phyloP scores from a whole-genome alignment of 2,797 vertebrate genomes.

The Acrossocheilus fasciatus region DNA sequence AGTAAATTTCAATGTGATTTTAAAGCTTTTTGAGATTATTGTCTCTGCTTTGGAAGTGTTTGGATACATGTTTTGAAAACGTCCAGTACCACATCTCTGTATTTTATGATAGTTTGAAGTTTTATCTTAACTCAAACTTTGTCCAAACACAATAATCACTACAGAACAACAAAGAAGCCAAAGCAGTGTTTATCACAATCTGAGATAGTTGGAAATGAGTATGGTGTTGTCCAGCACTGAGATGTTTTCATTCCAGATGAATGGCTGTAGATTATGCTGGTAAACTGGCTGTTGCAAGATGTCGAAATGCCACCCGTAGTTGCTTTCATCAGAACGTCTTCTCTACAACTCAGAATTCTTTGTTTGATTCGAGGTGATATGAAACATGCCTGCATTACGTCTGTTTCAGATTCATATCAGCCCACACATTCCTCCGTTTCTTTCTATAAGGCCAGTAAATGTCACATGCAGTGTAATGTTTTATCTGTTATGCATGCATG shows the following conservation, averaged over 20 bases:
- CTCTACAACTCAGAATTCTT: slow-evolving; percentile 44
- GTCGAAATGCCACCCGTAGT: not conserved
- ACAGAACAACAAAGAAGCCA: not conserved
- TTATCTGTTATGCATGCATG: slow-evolving; percentile 51
- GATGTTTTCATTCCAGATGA: not conserved
- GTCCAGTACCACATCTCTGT: too few species aligned
- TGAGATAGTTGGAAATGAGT: slow-evolving; percentile 6
- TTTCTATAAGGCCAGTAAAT: slow-evolving; percentile 59
- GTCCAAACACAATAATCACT: not conserved
- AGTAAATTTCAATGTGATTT: too few species aligned
- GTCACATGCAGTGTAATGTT: slow-evolving; percentile 60
- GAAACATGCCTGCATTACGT: slow-evolving; percentile 59
- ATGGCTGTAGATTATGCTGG: slow-evolving; percentile 13
- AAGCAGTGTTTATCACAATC: not conserved
- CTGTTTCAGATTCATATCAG: slow-evolving; percentile 65
- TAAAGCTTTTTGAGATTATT: not conserved
- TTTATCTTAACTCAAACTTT: not conserved
- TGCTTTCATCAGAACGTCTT: slow-evolving; percentile 6
- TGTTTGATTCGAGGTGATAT: slow-evolving; percentile 61
- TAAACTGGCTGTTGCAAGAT: not conserved
- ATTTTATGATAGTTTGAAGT: not conserved
- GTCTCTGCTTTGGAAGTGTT: not conserved
- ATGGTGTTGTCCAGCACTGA: slow-evolving; percentile 17
- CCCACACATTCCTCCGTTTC: slow-evolving; percentile 16
- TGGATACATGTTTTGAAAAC: not conserved